Evolutionary conservation across 2,797 vertebrate genomes (phyloP).

Genomic region (Enteromius thamalakanensis): DNA sequence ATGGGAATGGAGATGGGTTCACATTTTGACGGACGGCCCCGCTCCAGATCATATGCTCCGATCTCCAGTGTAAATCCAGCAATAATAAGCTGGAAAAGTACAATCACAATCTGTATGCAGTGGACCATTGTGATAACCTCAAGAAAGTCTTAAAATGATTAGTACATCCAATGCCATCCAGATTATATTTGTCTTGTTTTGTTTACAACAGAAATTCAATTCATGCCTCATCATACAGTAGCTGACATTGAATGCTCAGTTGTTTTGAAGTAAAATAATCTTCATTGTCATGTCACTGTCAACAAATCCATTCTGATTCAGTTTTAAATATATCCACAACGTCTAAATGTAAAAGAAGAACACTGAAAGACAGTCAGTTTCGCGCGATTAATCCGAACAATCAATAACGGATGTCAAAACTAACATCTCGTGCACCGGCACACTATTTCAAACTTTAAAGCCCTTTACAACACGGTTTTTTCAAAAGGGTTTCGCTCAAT

Average conservation of each 20-base stretch:
- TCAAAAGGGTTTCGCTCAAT: neutral
- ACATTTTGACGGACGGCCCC: constrained; percentile 79
- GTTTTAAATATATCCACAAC: constrained; percentile 12
- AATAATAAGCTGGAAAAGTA: constrained; percentile 72
- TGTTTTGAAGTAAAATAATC: neutral
- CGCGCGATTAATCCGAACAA: neutral
- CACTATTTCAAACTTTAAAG: constrained; percentile 21
- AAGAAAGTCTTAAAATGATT: constrained; percentile 34
- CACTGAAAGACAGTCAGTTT: neutral
- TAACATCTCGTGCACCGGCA: neutral
- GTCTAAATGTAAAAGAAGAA: neutral
- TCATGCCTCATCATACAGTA: constrained; percentile 15
- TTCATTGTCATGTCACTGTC: constrained; percentile 7
- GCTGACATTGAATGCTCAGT: neutral
- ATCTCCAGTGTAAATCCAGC: constrained; percentile 75
- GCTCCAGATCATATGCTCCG: constrained; percentile 77
- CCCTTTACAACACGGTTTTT: neutral
- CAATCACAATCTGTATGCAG: constrained; percentile 66
- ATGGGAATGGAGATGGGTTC: constrained; percentile 85
- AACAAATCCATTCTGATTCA: constrained; percentile 13
- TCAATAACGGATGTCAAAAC: constrained; percentile 30
- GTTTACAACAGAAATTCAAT: neutral
- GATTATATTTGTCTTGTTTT: constrained; percentile 1
- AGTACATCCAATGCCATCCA: constrained; percentile 29
- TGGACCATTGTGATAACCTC: constrained; percentile 64